Evolutionary conservation across 2,113 vertebrate genomes (phyloP).

Genomic region (Columba livia): DNA sequence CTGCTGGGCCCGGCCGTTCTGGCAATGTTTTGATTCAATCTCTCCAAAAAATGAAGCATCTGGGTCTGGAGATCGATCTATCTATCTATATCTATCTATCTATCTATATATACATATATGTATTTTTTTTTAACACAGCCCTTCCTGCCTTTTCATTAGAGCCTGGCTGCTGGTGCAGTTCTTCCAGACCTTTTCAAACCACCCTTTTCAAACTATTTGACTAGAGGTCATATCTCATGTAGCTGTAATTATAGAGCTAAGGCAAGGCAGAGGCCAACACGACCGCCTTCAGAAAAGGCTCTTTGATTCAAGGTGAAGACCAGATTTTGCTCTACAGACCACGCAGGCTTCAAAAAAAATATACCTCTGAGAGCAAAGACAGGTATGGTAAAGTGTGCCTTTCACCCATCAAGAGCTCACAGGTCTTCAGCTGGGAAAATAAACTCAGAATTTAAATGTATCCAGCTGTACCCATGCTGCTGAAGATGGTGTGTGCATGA

Average conservation of each 20-base stretch:
- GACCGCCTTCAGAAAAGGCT: neutral
- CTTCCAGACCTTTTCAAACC: neutral
- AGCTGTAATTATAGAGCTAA: neutral
- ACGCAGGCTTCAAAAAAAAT: neutral
- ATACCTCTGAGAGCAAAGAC: neutral
- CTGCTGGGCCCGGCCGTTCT: neutral
- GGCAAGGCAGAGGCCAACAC: neutral
- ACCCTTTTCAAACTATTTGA: neutral
- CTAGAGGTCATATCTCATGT: neutral
- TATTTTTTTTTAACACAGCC: neutral
- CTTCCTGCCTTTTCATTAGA: neutral
- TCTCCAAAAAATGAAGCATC: neutral
- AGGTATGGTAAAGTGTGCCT: neutral
- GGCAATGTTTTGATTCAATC: fast-evolving
- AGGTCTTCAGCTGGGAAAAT: neutral
- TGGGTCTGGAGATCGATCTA: neutral
- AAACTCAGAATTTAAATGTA: neutral
- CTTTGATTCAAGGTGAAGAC: neutral
- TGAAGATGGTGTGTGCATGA: neutral
- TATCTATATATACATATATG: too few species aligned
- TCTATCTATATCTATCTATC: too few species aligned
- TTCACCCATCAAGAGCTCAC: neutral
- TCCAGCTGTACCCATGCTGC: neutral
- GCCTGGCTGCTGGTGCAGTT: neutral
- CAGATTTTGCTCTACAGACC: neutral